phyloP scores from a whole-genome alignment of 2,797 vertebrate species.

The Trachops cirrhosus region DNA sequence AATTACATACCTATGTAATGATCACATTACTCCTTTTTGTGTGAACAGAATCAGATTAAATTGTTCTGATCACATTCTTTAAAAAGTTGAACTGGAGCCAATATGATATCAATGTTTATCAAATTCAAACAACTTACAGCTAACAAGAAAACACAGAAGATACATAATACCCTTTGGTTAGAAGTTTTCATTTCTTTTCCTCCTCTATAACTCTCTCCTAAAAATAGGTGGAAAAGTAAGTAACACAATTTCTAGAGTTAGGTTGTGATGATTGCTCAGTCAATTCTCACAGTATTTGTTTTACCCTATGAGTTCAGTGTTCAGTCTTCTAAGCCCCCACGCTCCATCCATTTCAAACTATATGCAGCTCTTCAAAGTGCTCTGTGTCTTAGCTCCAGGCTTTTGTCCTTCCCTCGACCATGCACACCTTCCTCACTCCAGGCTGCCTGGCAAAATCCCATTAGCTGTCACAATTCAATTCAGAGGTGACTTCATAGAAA shows the following conservation, averaged over 20 bases:
- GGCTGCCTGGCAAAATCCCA: not conserved
- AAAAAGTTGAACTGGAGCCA: constrained; percentile 9
- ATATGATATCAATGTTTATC: not conserved
- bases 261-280: not conserved
- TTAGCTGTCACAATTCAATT: constrained; percentile 22
- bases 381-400: not conserved
- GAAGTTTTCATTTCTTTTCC: not conserved
- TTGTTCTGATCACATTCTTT: constrained; percentile 20
- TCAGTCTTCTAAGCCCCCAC: not conserved
- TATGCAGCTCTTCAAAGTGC: not conserved
- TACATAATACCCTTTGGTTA: constrained; percentile 19
- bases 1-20: not conserved
- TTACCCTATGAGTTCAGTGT: not conserved
- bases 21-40: not conserved
- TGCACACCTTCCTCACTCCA: not conserved
- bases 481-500: not conserved
- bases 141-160: constrained; percentile 20
- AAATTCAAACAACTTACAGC: not conserved
- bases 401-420: not conserved
- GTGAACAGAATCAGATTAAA: constrained; percentile 22
- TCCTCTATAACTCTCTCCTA: not conserved
- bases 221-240: constrained; percentile 29
- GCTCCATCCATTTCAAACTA: not conserved
- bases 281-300: not conserved
- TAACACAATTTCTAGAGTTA: not conserved